phyloP scores from a whole-genome alignment of 2,888 invertebrate genomes.

The Parnassius orleans region DNA sequence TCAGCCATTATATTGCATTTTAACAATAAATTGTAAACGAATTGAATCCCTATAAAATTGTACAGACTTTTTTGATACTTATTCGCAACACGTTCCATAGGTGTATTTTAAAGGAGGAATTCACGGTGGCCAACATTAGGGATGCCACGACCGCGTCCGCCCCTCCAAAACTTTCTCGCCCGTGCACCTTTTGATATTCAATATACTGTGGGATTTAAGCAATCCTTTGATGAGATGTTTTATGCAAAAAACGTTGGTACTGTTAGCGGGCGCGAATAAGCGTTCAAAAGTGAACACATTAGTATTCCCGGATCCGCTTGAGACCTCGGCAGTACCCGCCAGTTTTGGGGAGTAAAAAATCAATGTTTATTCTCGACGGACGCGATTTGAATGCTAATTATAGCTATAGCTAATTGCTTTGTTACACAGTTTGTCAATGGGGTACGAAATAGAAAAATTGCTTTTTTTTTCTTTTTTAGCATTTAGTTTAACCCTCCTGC shows the following conservation, averaged over 20 bases:
- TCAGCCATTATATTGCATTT: slow-evolving; percentile 1
- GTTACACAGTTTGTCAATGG: slow-evolving; percentile 46
- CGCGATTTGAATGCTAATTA: slow-evolving; percentile 77
- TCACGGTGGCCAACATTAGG: slow-evolving; percentile 70
- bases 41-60: slow-evolving; percentile 19
- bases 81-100: slow-evolving; percentile 74
- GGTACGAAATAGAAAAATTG: too few species aligned
- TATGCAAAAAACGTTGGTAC: slow-evolving; percentile 79
- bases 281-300: slow-evolving; percentile 79
- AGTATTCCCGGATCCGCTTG: slow-evolving; percentile 70
- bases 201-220: slow-evolving; percentile 76
- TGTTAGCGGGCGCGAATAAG: slow-evolving; percentile 75
- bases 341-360: slow-evolving; percentile 78
- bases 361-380: slow-evolving; percentile 76
- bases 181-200: slow-evolving; percentile 80
- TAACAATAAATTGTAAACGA: slow-evolving; percentile 11
- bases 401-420: slow-evolving; percentile 72
- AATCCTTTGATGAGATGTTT: slow-evolving; percentile 82
- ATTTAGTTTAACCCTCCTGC: too few species aligned
- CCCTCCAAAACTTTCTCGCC: slow-evolving; percentile 69
- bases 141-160: slow-evolving; percentile 61
- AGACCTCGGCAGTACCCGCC: slow-evolving; percentile 45
- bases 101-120: slow-evolving; percentile 78
- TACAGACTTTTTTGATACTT: slow-evolving; percentile 36
- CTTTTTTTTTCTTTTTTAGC: too few species aligned